phyloP scores from a whole-genome alignment of 2,888 invertebrate species.

The Caenorhabditis angaria region DNA sequence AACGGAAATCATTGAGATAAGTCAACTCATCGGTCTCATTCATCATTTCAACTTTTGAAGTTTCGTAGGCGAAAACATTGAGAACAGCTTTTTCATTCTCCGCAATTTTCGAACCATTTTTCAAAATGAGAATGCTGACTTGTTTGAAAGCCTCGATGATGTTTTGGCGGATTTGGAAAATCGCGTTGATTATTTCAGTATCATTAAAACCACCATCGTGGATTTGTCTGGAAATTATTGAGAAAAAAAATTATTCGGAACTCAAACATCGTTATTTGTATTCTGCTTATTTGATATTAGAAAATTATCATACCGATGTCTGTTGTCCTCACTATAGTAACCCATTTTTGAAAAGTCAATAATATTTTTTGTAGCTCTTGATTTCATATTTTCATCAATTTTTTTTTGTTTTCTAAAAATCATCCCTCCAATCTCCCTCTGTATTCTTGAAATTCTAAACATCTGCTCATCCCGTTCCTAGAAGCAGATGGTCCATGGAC shows the following conservation, averaged over 20 bases:
- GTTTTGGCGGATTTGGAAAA: conserved; percentile 39
- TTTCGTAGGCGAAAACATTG: conserved; percentile 29
- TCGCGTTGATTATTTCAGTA: conserved; percentile 43
- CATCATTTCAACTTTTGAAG: conserved; percentile 39
- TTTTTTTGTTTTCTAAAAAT: neutral
- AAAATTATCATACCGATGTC: too few species aligned
- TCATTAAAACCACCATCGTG: conserved; percentile 40
- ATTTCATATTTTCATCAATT: too few species aligned
- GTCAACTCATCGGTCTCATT: conserved; percentile 37
- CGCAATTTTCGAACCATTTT: neutral
- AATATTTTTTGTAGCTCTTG: too few species aligned
- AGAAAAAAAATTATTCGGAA: too few species aligned
- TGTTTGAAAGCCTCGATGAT: conserved; percentile 43
- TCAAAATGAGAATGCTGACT: conserved; percentile 23
- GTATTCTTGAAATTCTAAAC: neutral
- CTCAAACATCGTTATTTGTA: too few species aligned
- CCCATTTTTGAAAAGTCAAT: too few species aligned
- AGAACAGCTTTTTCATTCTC: conserved; percentile 14
- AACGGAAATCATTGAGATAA: conserved; percentile 27
- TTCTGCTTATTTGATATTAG: too few species aligned
- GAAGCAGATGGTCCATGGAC: neutral
- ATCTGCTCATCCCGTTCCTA: neutral
- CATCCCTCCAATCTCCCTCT: neutral
- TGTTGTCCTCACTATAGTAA: too few species aligned
- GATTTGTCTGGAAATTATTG: conserved; percentile 18